Percentiles rank a stretch among this genome's conserved stretches.
Conservation (phyloP, 2,113 vertebrate species). For the Hippolais icterina region DNA sequence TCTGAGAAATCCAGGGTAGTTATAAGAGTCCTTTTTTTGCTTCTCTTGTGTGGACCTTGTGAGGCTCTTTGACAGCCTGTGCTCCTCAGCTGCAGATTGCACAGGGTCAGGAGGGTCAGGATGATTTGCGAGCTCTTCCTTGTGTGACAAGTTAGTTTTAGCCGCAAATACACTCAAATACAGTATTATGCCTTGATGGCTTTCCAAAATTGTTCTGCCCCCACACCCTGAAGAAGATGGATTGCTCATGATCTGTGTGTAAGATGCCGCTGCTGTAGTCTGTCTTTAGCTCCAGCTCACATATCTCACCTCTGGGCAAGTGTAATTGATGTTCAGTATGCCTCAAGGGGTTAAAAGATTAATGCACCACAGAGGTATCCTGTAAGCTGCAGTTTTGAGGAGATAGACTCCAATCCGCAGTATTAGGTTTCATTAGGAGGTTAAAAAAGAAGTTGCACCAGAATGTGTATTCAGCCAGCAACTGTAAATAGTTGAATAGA, state of each 20-base stretch:
- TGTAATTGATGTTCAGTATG: slow-evolving; percentile 81
- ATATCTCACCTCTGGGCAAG: slow-evolving; percentile 71
- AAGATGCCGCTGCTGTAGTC: slow-evolving; percentile 62
- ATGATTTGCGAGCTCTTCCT: slow-evolving; percentile 56
- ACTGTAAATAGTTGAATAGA: neutral
- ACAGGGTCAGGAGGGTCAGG: slow-evolving; percentile 38
- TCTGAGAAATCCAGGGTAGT: neutral
- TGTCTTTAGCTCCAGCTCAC: slow-evolving; percentile 73
- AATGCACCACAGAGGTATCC: slow-evolving; percentile 43
- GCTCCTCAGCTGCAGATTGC: neutral
- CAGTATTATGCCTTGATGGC: slow-evolving; percentile 55
- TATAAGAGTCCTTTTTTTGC: neutral
- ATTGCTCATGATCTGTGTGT: slow-evolving; percentile 67
- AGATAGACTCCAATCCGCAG: neutral
- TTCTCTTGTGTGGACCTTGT: neutral
- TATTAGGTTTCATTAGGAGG: slow-evolving; percentile 32
- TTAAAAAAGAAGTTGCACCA: neutral
- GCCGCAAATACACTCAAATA: slow-evolving; percentile 55
- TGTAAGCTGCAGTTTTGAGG: slow-evolving; percentile 30
- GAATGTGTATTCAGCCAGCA: neutral
- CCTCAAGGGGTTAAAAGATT: slow-evolving; percentile 78
- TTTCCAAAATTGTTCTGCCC: slow-evolving; percentile 66
- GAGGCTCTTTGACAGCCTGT: neutral
- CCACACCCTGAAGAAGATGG: slow-evolving; percentile 69
- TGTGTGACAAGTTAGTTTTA: slow-evolving; percentile 45